phyloP scores from a whole-genome alignment of 2,888 invertebrate genomes.

The Chymomyza caudatula region DNA sequence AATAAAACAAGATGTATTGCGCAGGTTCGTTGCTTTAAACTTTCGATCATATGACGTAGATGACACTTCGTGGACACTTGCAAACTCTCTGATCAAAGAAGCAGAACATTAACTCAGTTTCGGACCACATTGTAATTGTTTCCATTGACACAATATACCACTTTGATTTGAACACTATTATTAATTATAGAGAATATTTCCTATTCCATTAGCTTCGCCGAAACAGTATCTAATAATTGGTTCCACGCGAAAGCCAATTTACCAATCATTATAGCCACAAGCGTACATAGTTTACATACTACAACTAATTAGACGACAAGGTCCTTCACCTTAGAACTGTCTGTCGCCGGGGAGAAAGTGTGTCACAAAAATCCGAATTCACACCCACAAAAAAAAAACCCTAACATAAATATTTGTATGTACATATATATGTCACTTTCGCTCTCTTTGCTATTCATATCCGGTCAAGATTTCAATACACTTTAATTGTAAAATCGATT shows the following conservation, averaged over 20 bases:
- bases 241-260: background rate
- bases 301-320: background rate
- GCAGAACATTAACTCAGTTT: too few relatives aligned
- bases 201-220: background rate
- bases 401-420: background rate
- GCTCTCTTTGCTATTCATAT: slow-evolving; percentile 44
- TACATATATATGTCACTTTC: slow-evolving; percentile 42
- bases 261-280: background rate
- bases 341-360: background rate
- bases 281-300: too few relatives aligned
- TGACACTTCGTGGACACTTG: too few relatives aligned
- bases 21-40: too few relatives aligned
- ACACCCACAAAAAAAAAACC: background rate
- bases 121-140: too few relatives aligned
- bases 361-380: background rate
- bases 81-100: too few relatives aligned
- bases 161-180: background rate
- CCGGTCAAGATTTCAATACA: slow-evolving; percentile 36
- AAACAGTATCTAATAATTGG: background rate
- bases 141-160: background rate
- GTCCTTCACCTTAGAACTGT: background rate
- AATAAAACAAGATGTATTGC: too few relatives aligned
- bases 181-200: background rate
- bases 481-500: slow-evolving; percentile 69
- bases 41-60: too few relatives aligned